Percentiles rank a stretch among this genome's conserved stretches.
phyloP scores from a whole-genome alignment of 1,140 invertebrate species.

The Batillaria attramentaria region DNA sequence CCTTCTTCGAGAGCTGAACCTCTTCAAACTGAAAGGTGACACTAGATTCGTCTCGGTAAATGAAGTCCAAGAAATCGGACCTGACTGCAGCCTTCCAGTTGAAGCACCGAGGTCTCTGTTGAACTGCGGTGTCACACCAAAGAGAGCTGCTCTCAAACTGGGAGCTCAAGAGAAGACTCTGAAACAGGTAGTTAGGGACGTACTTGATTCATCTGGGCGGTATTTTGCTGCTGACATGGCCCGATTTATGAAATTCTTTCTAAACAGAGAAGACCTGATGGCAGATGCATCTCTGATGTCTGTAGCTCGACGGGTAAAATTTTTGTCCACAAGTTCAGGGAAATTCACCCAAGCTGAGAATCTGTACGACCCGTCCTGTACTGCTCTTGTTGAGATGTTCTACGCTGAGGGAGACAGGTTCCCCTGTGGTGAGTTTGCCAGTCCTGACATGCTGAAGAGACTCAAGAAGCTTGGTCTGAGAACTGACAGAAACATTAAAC shows the following conservation, averaged over 20 bases:
- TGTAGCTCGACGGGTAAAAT: slow-evolving; percentile 1
- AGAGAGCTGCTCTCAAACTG: slow-evolving; percentile 5
- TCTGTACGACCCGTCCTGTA: slow-evolving; percentile 28
- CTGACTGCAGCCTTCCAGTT: slow-evolving; percentile 20
- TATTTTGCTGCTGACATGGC: slow-evolving; percentile 16
- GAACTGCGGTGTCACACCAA: not conserved
- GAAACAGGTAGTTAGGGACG: not conserved
- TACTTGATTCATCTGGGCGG: too few relatives aligned
- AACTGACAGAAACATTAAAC: slow-evolving; percentile 19
- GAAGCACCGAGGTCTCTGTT: not conserved
- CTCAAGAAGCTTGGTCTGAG: slow-evolving; percentile 29
- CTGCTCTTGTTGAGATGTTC: slow-evolving; percentile 31
- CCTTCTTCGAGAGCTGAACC: slow-evolving; percentile 3
- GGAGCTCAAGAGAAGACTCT: slow-evolving; percentile 13
- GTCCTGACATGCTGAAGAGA: slow-evolving; percentile 9
- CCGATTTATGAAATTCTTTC: slow-evolving; percentile 32
- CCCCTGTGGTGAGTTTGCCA: slow-evolving; percentile 28
- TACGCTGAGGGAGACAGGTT: slow-evolving; percentile 34
- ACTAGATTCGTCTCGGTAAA: not conserved
- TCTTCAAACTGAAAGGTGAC: too few relatives aligned
- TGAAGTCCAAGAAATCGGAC: not conserved
- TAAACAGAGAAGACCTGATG: not conserved
- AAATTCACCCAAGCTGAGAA: not conserved
- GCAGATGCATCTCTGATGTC: not conserved
- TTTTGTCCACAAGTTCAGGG: slow-evolving; percentile 18